Conservation (phyloP, 2,888 invertebrate genomes). For the Lamellibrachia satsuma region DNA sequence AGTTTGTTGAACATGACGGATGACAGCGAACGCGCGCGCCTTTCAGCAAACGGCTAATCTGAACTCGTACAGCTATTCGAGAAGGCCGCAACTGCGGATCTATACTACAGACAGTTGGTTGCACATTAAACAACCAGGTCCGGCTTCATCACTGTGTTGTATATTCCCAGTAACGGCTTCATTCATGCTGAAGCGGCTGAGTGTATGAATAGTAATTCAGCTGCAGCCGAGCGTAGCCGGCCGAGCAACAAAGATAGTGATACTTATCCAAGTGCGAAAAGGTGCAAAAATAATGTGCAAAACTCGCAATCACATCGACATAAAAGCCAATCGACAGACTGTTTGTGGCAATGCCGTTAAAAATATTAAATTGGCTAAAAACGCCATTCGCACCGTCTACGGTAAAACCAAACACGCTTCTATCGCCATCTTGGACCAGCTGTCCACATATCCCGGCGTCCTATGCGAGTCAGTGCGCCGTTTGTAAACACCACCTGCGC, state of each 20-base stretch:
- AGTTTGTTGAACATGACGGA: conserved; percentile 27
- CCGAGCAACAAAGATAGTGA: not conserved
- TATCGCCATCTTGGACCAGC: conserved; percentile 37
- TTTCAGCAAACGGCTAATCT: not conserved
- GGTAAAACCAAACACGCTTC: not conserved
- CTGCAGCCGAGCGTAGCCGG: not conserved
- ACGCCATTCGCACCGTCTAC: conserved; percentile 3
- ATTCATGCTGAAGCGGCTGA: not conserved
- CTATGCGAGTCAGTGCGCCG: conserved; percentile 8
- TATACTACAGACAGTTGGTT: not conserved
- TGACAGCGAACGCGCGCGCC: conserved; percentile 20
- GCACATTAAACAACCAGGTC: not conserved
- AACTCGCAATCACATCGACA: not conserved
- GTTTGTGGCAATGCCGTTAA: not conserved
- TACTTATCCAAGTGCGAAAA: conserved; percentile 7
- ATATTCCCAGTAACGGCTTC: not conserved
- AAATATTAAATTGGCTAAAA: not conserved
- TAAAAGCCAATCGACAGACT: not conserved
- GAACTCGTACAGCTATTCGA: not conserved
- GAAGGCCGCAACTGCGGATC: not conserved
- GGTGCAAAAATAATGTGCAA: not conserved
- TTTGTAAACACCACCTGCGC: conserved; percentile 5
- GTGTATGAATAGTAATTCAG: not conserved
- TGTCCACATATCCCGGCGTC: conserved; percentile 32
- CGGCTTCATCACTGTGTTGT: not conserved